A percentile compares a stretch with the other conserved stretches of the same genome.
These are phyloP conservation scores for Agonopterix arenella DNA, from an alignment of 2,888 invertebrate genomes.

Conservation along the genomic window DNA sequence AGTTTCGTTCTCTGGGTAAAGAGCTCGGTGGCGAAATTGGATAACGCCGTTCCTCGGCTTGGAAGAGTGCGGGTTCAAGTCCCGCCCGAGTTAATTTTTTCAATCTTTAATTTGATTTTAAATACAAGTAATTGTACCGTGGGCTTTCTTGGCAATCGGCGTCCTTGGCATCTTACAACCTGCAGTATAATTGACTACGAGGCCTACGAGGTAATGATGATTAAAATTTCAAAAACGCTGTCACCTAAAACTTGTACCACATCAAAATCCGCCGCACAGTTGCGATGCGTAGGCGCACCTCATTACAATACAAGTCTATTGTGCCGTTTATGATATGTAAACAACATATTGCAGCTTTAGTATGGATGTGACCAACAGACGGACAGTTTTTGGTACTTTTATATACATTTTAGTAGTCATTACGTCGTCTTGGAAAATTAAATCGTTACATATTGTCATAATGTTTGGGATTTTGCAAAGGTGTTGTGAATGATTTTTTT, in stretches of 20 bases:
- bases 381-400: not conserved
- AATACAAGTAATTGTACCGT: not conserved
- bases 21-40: too few species aligned
- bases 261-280: slow-evolving; percentile 1
- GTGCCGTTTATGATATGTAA: slow-evolving; percentile 40
- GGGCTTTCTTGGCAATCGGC: not conserved
- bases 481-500: not conserved
- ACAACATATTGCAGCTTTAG: slow-evolving; percentile 20
- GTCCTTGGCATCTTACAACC: not conserved
- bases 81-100: too few species aligned
- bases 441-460: not conserved
- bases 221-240: not conserved
- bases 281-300: slow-evolving; percentile 41
- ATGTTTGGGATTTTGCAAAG: not conserved
- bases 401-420: not conserved
- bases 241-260: slow-evolving; percentile 3
- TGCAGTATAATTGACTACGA: not conserved
- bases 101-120: too few species aligned
- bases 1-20: too few species aligned
- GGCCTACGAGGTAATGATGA: too few species aligned
- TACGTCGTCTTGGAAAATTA: not conserved
- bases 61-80: too few species aligned
- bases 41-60: too few species aligned
- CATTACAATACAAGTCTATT: slow-evolving; percentile 60
- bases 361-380: slow-evolving; percentile 14